These are phyloP conservation scores for Conistra vaccinii DNA, from an alignment of 2,888 invertebrate genomes.

Conservation along the genomic window DNA sequence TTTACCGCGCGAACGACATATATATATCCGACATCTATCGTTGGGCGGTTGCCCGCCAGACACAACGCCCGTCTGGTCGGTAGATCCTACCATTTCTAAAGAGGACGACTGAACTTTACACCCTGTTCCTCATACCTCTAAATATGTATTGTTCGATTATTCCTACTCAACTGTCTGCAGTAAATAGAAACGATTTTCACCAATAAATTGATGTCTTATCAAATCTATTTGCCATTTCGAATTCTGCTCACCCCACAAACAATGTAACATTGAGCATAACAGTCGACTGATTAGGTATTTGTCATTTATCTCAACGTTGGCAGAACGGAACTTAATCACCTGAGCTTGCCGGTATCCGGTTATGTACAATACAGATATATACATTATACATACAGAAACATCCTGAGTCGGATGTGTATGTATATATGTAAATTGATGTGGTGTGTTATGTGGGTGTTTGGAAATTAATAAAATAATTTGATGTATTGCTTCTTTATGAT, in stretches of 20 bases:
- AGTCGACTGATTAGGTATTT: constrained; percentile 57
- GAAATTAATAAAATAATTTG: constrained; percentile 2
- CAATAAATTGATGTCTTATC: not conserved
- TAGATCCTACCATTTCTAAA: too few relatives aligned
- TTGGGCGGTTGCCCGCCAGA: too few relatives aligned
- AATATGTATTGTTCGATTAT: not conserved
- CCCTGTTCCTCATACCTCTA: too few relatives aligned
- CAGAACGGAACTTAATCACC: constrained; percentile 65
- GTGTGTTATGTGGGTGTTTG: not conserved
- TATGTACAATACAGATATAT: constrained; percentile 38
- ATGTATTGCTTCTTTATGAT: not conserved
- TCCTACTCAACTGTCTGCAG: not conserved
- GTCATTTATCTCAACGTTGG: constrained; percentile 58
- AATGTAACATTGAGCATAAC: constrained; percentile 19
- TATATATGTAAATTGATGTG: constrained; percentile 50
- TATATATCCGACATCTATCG: too few relatives aligned
- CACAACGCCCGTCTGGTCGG: too few relatives aligned
- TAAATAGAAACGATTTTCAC: not conserved
- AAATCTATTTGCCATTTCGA: not conserved
- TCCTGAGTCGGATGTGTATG: constrained; percentile 49
- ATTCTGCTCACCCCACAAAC: constrained; percentile 14
- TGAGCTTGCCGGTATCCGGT: constrained; percentile 58
- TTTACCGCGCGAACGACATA: too few relatives aligned
- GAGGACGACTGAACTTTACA: too few relatives aligned
- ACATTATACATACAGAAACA: constrained; percentile 10